Conservation (phyloP, 2,113 vertebrate species). For the Odontophorus gujanensis region DNA sequence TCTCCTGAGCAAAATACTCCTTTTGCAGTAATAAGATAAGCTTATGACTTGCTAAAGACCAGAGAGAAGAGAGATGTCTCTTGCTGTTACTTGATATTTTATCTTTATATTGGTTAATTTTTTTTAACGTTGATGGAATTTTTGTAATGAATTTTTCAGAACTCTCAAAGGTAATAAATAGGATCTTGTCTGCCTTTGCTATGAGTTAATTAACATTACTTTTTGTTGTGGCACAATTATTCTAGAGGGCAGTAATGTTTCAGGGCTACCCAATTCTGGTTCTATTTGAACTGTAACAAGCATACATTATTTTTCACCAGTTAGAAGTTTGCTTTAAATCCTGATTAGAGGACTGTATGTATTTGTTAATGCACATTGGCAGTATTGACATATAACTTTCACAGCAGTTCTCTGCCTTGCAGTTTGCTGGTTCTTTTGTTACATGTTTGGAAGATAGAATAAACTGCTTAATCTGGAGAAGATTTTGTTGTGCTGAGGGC, state of each 20-base stretch:
- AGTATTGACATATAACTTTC: not conserved
- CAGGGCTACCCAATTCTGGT: not conserved
- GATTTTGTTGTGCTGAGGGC: not conserved
- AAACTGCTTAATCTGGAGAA: not conserved
- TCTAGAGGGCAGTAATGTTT: not conserved
- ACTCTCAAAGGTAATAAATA: not conserved
- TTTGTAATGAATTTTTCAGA: not conserved
- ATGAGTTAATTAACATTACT: not conserved
- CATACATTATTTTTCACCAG: not conserved
- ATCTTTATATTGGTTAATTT: not conserved
- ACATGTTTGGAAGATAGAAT: not conserved
- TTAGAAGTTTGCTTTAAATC: not conserved
- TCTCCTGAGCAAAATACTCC: not conserved
- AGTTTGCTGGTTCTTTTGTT: not conserved
- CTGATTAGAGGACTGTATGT: not conserved
- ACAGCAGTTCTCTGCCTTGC: not conserved
- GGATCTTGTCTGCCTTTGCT: not conserved
- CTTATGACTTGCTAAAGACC: not conserved
- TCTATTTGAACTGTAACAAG: not conserved
- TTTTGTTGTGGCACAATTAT: not conserved
- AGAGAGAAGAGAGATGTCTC: not conserved
- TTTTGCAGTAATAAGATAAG: not conserved
- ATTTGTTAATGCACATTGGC: not conserved
- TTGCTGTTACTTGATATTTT: not conserved
- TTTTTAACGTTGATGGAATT: not conserved